Conservation (phyloP, 2,888 invertebrate species). For the Archaeoteleia sp. region DNA sequence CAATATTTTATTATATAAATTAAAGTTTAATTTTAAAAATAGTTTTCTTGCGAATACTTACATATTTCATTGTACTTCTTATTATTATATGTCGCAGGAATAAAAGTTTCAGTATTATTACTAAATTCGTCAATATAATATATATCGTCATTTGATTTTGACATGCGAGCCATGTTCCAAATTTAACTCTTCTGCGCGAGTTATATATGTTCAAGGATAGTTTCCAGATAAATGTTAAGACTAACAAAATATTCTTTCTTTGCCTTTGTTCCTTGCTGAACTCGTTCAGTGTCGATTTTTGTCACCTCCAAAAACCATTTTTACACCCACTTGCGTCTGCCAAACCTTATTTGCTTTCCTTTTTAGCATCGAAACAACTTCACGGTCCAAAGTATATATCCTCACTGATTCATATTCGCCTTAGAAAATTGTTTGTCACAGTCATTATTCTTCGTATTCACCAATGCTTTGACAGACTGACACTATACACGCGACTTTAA, state of each 20-base stretch:
- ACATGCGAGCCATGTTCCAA: conserved; percentile 18
- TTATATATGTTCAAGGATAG: too few species aligned
- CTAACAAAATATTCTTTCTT: too few species aligned
- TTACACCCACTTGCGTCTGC: not conserved
- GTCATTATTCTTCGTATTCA: too few species aligned
- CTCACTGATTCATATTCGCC: conserved; percentile 2
- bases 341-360: not conserved
- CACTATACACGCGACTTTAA: conserved; percentile 20
- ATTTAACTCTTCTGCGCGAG: not conserved
- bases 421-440: not conserved
- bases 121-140: conserved; percentile 26
- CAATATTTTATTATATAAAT: too few species aligned
- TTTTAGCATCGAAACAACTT: not conserved
- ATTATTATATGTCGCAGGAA: conserved; percentile 10
- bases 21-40: too few species aligned
- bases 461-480: conserved; percentile 10
- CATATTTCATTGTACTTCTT: conserved; percentile 9
- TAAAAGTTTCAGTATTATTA: conserved; percentile 23
- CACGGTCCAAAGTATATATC: conserved; percentile 2
- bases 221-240: too few species aligned
- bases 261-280: too few species aligned
- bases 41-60: too few species aligned
- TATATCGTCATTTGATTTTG: conserved; percentile 5
- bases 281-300: too few species aligned
- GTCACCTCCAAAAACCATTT: too few species aligned